Conservation (phyloP, 2,797 vertebrate species). For the Phrynocephalus guinanensis region DNA sequence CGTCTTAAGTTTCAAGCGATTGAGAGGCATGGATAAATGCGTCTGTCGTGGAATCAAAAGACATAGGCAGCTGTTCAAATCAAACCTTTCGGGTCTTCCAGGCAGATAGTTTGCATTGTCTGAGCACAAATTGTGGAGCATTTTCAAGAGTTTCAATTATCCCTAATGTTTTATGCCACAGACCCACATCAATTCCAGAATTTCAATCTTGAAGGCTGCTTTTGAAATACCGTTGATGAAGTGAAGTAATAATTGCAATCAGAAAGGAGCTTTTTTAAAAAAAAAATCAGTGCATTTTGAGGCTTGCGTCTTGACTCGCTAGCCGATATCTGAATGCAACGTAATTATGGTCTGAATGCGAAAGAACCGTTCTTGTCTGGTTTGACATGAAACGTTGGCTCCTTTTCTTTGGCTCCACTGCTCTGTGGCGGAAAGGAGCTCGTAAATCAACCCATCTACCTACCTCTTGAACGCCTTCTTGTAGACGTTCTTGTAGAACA, state of each 20-base stretch:
- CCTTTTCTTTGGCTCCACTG: constrained; percentile 7
- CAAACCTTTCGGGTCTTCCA: background rate
- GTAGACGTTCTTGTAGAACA: too few relatives aligned
- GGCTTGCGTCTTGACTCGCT: constrained; percentile 13
- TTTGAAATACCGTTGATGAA: background rate
- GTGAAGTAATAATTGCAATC: background rate
- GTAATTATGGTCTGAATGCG: constrained; percentile 21
- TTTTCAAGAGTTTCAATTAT: background rate
- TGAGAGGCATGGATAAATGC: background rate
- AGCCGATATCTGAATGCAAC: constrained; percentile 33
- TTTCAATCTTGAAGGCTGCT: constrained; percentile 1
- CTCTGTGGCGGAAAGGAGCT: background rate
- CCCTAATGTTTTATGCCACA: background rate
- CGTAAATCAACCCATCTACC: background rate
- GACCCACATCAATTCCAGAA: background rate
- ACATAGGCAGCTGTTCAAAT: background rate
- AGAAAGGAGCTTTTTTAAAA: background rate
- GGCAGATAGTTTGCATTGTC: background rate
- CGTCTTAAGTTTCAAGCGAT: background rate
- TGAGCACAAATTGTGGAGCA: too few relatives aligned
- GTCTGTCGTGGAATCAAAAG: background rate
- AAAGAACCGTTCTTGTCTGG: background rate
- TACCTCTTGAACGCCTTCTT: too few relatives aligned
- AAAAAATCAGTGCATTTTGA: background rate
- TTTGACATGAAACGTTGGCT: constrained; percentile 50